phyloP scores from a whole-genome alignment of 2,888 invertebrate species.

The Lumbricus terrestris region DNA sequence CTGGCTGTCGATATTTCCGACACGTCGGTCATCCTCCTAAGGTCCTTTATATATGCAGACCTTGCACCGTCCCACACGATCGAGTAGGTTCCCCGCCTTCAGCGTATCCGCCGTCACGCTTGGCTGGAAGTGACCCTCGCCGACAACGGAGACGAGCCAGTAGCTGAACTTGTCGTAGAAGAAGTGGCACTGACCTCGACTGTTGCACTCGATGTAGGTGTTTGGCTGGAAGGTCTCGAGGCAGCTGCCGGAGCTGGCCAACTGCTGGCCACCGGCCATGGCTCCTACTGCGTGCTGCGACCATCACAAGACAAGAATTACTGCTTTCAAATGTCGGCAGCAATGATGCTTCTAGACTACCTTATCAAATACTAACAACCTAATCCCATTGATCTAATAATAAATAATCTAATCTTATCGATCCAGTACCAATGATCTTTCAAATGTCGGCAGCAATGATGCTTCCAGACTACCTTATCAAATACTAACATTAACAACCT shows the following conservation, averaged over 20 bases:
- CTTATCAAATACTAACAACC: no score
- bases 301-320: not conserved
- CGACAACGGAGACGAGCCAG: constrained; percentile 88
- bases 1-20: not conserved
- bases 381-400: no score
- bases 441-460: not conserved
- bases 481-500: no score
- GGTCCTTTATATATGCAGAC: constrained; percentile 63
- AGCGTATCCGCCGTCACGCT: constrained; percentile 69
- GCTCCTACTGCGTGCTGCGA: constrained; percentile 85
- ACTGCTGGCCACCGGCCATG: constrained; percentile 79
- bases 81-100: constrained; percentile 78
- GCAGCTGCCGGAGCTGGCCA: constrained; percentile 93
- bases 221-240: constrained; percentile 94
- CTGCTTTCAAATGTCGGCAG: not conserved
- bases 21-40: not conserved
- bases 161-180: constrained; percentile 91
- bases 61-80: constrained; percentile 80
- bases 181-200: constrained; percentile 77
- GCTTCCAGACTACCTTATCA: not conserved
- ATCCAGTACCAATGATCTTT: no score
- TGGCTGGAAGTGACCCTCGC: constrained; percentile 71
- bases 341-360: not conserved
- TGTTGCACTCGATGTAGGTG: constrained; percentile 98
- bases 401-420: no score